Percentiles rank a stretch among this genome's conserved stretches.
phyloP scores from a whole-genome alignment of 2,888 invertebrate species.

The Sthenelais limicola region DNA sequence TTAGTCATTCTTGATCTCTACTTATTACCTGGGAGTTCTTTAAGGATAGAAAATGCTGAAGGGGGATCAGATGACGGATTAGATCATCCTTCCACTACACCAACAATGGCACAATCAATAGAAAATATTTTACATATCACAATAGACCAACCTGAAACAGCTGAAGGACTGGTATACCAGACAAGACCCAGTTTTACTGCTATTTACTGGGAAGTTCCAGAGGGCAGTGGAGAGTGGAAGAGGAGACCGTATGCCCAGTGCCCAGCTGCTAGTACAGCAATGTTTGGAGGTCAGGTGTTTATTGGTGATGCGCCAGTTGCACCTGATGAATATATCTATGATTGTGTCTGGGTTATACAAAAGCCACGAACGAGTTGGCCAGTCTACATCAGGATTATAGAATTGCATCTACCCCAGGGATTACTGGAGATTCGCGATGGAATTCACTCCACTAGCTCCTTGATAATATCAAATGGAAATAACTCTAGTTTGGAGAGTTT shows the following conservation, averaged over 20 bases:
- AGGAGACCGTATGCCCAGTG: conserved; percentile 24
- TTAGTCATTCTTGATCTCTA: conserved; percentile 23
- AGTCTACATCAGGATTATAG: conserved; percentile 8
- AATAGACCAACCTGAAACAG: not conserved
- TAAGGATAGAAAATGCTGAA: conserved; percentile 2
- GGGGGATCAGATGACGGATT: not conserved
- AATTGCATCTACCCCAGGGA: conserved; percentile 12
- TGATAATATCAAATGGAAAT: conserved; percentile 9
- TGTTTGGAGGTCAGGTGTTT: conserved; percentile 16
- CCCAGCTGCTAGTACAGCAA: conserved; percentile 9
- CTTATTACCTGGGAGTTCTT: not conserved
- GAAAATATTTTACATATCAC: conserved; percentile 18
- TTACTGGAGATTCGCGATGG: conserved; percentile 6
- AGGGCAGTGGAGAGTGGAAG: not conserved
- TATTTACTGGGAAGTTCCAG: conserved; percentile 23
- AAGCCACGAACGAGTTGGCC: conserved; percentile 16
- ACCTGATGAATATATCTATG: conserved; percentile 12
- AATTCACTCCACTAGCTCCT: not conserved
- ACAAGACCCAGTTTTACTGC: conserved; percentile 1
- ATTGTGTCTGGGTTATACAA: conserved; percentile 12
- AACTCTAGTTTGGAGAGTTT: not conserved
- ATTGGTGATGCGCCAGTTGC: conserved; percentile 18
- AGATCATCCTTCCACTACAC: not conserved
- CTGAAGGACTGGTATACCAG: not conserved
- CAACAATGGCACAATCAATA: conserved; percentile 14